Base-by-base conservation (phyloP, 2,888 invertebrate species). In the Plebejus melissa region DNA sequence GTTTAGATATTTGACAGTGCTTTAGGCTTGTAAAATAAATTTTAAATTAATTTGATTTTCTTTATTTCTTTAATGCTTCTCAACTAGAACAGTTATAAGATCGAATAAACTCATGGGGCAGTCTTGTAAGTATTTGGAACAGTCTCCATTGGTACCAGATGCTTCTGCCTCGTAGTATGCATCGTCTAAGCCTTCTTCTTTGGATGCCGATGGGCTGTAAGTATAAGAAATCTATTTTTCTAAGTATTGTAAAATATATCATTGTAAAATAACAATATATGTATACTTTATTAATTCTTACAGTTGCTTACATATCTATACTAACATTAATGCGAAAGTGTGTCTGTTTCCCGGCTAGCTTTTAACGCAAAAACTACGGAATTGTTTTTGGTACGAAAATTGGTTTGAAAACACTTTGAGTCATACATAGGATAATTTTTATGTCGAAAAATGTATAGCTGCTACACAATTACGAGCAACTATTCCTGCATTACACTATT, bases 91-190 rank as follows among this genome's bases (percentile, higher is more conserved):
- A 0, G 93, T 93, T 82, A 96, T 94, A 79, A 95, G 85, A 84
- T 95, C 95, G 79, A 96, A 94, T 76, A 96, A 86, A 83, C 95
- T 95, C 83, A 94, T 87, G 13, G 94, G 94, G 81, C 96, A 96
- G 76, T 87, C 84, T 76, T 94, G 90, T 38, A 91, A 81, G 83
- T 95, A 96, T 80, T 91, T 89, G 80, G 91, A 90, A 79, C 96
- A 96, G 85, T 93, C 90, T 0, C 94, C 93, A 76, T 86, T 87
- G 74, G 87, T 88, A 13, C 95, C 95, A 78, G 89, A 90, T 28
- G 88, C 83, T 83, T 95, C 95, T 0, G 95, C 95, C 76, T 94
- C 90, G 81, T 94, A 93, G 82, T 95, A 94, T 32, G 89, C 94
- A 74, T 93, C 90, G 46, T 94, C 92, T 74, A 95, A 81, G 78